These are phyloP conservation scores for Cyprinodon variegatus DNA, from an alignment of 2,113 vertebrate genomes.

Conservation along the genomic window DNA sequence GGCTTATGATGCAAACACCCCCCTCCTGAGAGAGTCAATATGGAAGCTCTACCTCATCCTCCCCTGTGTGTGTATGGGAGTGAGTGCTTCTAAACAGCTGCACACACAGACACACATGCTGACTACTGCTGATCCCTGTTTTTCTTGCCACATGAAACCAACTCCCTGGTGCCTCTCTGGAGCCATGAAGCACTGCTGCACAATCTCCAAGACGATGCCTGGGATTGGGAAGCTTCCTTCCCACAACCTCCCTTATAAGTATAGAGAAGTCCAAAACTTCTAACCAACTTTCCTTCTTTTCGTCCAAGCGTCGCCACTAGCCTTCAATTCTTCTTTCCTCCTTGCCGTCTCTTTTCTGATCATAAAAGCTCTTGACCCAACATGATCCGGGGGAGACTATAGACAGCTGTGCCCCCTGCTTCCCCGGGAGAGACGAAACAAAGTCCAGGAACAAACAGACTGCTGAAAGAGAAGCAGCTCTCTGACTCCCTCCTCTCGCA, in stretches of 20 bases:
- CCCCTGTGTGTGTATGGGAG: conserved; percentile 24
- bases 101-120: conserved; percentile 14
- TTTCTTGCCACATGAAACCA: conserved; percentile 46
- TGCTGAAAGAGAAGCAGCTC: conserved; percentile 37
- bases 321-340: conserved; percentile 26
- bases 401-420: conserved; percentile 32
- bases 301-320: conserved; percentile 34
- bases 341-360: conserved; percentile 35
- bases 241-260: conserved; percentile 20
- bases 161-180: conserved; percentile 8
- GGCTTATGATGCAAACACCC: conserved; percentile 43
- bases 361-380: conserved; percentile 63
- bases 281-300: background rate
- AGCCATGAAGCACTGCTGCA: conserved; percentile 6
- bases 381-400: conserved; percentile 45
- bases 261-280: conserved; percentile 3
- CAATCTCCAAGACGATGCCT: conserved; percentile 6
- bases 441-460: conserved; percentile 55
- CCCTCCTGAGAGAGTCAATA: conserved; percentile 24
- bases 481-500: conserved; percentile 10
- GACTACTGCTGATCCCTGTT: conserved; percentile 60
- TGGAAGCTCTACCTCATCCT: conserved; percentile 25
- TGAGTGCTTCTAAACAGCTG: conserved; percentile 33
- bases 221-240: conserved; percentile 47
- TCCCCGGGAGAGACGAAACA: conserved; percentile 54